These are phyloP conservation scores for Dipodomys stephensi DNA, from an alignment of 2,113 vertebrate genomes.

Conservation along the genomic window DNA sequence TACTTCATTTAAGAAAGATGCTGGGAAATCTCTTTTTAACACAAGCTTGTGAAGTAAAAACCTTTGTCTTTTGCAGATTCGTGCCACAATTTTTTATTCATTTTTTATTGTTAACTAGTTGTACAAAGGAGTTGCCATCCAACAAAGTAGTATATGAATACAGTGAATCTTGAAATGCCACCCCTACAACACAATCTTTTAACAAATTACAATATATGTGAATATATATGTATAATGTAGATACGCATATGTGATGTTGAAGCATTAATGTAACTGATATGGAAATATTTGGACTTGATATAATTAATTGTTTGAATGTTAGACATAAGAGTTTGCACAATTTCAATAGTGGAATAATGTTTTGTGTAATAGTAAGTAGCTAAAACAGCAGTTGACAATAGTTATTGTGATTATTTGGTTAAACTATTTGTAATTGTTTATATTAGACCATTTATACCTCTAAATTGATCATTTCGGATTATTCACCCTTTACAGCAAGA, in stretches of 20 bases:
- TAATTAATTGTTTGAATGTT: not conserved
- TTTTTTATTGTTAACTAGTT: too few species aligned
- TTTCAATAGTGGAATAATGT: not conserved
- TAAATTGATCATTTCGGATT: not conserved
- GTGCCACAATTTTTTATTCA: not conserved
- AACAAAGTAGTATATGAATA: too few species aligned
- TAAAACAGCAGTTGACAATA: not conserved
- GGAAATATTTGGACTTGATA: not conserved
- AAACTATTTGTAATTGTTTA: not conserved
- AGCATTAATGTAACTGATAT: not conserved
- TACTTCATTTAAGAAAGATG: slow-evolving; percentile 4
- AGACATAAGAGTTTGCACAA: not conserved
- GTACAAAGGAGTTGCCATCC: too few species aligned
- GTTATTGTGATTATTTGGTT: not conserved
- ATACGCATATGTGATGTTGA: not conserved
- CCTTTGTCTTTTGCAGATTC: not conserved
- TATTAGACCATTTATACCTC: not conserved
- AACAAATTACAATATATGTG: not conserved
- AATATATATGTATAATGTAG: not conserved
- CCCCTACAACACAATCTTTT: too few species aligned
- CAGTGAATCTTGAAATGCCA: too few species aligned
- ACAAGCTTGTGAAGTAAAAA: slow-evolving; percentile 37
- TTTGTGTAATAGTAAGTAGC: not conserved
- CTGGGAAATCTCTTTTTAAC: slow-evolving; percentile 50
- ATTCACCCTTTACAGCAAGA: not conserved